Evolutionary conservation across 2,797 vertebrate species (phyloP).

Genomic region (Enteromius mattozi): DNA sequence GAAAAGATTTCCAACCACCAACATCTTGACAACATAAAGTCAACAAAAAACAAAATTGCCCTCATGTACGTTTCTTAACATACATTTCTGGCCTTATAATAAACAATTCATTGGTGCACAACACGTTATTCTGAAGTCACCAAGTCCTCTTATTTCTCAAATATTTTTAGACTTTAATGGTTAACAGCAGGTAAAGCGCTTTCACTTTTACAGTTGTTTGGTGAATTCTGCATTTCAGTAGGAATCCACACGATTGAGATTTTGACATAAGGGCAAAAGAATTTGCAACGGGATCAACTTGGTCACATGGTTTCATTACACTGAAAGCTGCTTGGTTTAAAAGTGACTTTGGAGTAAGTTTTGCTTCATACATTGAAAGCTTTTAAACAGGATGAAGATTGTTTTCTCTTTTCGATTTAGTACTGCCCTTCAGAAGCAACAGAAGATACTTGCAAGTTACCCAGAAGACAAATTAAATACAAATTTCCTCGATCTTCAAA

Average conservation of each 20-base stretch:
- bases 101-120: not conserved
- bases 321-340: not conserved
- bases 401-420: too few species aligned
- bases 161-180: not conserved
- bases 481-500: too few species aligned
- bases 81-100: not conserved
- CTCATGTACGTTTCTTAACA: not conserved
- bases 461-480: too few species aligned
- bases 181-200: not conserved
- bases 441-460: too few species aligned
- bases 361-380: not conserved
- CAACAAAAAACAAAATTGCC: not conserved
- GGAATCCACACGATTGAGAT: not conserved
- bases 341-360: not conserved
- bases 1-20: constrained; percentile 36
- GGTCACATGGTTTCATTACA: not conserved
- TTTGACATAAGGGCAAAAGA: not conserved
- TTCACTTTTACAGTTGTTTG: not conserved
- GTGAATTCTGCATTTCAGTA: not conserved
- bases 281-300: not conserved
- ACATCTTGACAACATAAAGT: constrained; percentile 31
- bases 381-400: too few species aligned
- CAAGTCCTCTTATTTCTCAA: not conserved
- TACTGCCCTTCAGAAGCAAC: too few species aligned
- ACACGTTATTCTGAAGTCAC: not conserved